Conservation (phyloP, 2,113 vertebrate species). For the Alosa alosa region DNA sequence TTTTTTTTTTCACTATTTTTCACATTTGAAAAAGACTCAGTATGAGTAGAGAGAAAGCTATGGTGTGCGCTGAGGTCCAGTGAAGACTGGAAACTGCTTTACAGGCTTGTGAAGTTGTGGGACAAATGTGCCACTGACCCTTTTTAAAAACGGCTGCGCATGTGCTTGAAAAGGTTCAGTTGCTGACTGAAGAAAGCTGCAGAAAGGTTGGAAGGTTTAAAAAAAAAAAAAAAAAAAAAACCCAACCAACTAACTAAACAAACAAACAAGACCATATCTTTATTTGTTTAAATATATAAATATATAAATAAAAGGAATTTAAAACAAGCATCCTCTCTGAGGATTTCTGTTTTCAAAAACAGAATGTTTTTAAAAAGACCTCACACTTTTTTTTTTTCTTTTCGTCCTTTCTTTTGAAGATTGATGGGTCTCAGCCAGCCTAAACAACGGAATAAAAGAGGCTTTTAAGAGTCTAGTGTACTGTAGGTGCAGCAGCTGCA, state of each 20-base stretch:
- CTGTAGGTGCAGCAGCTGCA: background rate
- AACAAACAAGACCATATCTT: conserved; percentile 16
- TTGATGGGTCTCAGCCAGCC: background rate
- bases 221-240: conserved; percentile 33
- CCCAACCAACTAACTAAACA: conserved; percentile 9
- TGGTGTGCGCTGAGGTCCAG: background rate
- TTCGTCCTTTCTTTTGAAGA: background rate
- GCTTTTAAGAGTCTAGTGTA: background rate
- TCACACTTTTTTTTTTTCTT: background rate
- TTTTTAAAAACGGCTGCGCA: background rate
- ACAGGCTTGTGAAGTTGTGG: background rate
- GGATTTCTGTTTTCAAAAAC: conserved; percentile 9
- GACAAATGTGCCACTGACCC: background rate
- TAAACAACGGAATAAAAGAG: too few species aligned
- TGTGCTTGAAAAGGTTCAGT: background rate
- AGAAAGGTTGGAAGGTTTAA: background rate
- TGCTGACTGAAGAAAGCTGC: background rate
- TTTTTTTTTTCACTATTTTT: background rate
- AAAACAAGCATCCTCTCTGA: conserved; percentile 33
- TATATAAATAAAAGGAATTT: conserved; percentile 42
- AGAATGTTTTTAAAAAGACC: background rate
- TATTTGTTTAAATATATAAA: conserved; percentile 36
- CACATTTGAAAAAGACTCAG: conserved; percentile 1
- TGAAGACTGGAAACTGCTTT: background rate
- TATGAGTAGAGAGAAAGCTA: background rate